Conservation (phyloP, 2,797 vertebrate genomes). For the Gymnocypris eckloni region DNA sequence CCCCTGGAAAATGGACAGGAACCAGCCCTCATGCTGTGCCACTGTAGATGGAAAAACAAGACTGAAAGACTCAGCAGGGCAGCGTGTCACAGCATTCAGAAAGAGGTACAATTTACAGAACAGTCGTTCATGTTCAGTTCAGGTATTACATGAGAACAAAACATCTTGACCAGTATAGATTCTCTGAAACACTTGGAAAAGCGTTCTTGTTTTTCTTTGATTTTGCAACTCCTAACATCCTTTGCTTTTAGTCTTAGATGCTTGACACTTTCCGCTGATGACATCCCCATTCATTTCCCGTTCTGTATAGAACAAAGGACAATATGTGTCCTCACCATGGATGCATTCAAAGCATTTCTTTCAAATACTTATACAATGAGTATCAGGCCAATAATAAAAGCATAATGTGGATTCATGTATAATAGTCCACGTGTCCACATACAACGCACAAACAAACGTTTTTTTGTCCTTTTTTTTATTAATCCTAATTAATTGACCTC, state of each 20-base stretch:
- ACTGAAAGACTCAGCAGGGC: slow-evolving; percentile 17
- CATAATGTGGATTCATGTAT: neutral
- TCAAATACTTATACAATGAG: neutral
- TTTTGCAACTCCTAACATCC: neutral
- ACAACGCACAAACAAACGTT: neutral
- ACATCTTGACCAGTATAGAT: neutral
- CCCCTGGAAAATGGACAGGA: slow-evolving; percentile 1
- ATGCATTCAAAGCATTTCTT: neutral
- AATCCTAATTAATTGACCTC: slow-evolving; percentile 7
- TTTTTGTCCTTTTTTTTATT: neutral
- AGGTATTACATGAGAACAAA: neutral
- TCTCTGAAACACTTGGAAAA: neutral
- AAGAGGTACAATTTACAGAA: slow-evolving; percentile 2
- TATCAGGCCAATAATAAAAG: neutral
- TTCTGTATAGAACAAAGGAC: slow-evolving; percentile 3
- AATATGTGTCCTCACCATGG: neutral
- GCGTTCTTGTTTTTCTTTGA: neutral
- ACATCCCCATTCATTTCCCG: neutral
- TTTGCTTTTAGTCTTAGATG: neutral
- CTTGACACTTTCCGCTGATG: neutral
- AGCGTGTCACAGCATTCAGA: slow-evolving; percentile 22
- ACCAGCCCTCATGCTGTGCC: slow-evolving; percentile 16
- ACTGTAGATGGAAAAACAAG: slow-evolving; percentile 1
- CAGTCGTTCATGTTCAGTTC: neutral
- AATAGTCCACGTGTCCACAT: neutral